These are phyloP conservation scores for Halotydeus destructor DNA, from an alignment of 1,140 invertebrate genomes.

Conservation along the genomic window DNA sequence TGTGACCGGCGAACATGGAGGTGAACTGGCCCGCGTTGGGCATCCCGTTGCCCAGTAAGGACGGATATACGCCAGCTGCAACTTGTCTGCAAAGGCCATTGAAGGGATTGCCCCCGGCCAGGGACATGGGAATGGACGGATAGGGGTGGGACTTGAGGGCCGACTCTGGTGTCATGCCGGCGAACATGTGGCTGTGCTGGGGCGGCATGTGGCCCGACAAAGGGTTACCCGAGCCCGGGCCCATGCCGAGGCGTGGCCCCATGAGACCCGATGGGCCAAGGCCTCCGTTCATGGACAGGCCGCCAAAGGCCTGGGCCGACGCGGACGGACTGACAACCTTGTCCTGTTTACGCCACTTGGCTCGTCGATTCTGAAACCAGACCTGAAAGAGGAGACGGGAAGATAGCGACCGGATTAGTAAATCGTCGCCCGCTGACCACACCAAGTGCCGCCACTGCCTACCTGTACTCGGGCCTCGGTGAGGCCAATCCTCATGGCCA, in stretches of 20 bases:
- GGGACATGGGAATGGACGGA: neutral
- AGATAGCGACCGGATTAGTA: neutral
- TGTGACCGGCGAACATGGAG: conserved; percentile 4
- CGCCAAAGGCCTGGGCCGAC: neutral
- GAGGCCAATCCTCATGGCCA: conserved; percentile 93
- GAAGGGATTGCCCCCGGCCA: neutral
- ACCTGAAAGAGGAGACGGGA: conserved; percentile 36
- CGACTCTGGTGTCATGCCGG: too few species aligned
- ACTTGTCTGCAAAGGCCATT: neutral
- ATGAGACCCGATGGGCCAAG: too few species aligned
- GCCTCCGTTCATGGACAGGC: too few species aligned
- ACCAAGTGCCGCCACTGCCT: too few species aligned
- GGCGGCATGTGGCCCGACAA: neutral
- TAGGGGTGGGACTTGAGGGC: neutral
- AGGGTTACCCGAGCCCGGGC: too few species aligned
- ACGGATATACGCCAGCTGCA: neutral
- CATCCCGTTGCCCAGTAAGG: neutral
- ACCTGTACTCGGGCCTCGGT: conserved; percentile 94
- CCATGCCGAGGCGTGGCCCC: too few species aligned
- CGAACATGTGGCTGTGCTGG: neutral
- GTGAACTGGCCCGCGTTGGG: neutral
- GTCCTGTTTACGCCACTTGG: conserved; percentile 62
- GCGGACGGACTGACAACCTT: conserved; percentile 13
- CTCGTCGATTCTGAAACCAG: conserved; percentile 81
- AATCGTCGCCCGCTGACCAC: too few species aligned